Conservation (phyloP, 2,888 invertebrate species). For the Agrilus mali region DNA sequence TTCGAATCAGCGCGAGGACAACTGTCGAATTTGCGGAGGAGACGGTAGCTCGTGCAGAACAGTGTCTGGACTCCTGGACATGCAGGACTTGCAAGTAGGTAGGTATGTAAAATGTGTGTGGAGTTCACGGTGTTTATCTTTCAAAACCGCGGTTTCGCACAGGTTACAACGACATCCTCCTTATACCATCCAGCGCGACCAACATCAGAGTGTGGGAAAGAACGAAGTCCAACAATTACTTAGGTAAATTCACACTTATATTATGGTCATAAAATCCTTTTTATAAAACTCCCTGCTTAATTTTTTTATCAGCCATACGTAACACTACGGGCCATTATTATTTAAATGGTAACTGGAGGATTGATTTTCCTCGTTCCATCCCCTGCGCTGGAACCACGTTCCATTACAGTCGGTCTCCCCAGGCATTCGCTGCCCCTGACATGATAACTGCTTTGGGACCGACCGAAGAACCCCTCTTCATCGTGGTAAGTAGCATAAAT, state of each 20-base stretch:
- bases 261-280: background rate
- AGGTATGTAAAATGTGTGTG: constrained; percentile 17
- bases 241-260: constrained; percentile 47
- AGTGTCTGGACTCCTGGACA: constrained; percentile 54
- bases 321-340: constrained; percentile 75
- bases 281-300: background rate
- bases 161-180: constrained; percentile 87
- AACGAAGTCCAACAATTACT: constrained; percentile 75
- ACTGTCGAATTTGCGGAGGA: constrained; percentile 86
- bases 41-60: constrained; percentile 81
- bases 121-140: constrained; percentile 1
- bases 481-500: constrained; percentile 63
- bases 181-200: constrained; percentile 89
- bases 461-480: constrained; percentile 75
- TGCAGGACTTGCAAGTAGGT: constrained; percentile 64
- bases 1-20: constrained; percentile 74
- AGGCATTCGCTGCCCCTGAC: constrained; percentile 75
- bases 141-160: constrained; percentile 10
- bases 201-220: constrained; percentile 72
- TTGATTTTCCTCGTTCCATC: constrained; percentile 75
- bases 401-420: constrained; percentile 74
- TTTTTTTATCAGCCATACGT: constrained; percentile 55
- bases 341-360: constrained; percentile 89
- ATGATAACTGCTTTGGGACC: constrained; percentile 75
- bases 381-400: constrained; percentile 75